A percentile compares a stretch with the other conserved stretches of the same genome.
Conservation (phyloP, 2,113 vertebrate species). For the human region GRCh38 chr21:9899001-9899500, state of each 20-base stretch:
- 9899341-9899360: too few relatives aligned
- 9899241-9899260: not conserved
- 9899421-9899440: too few relatives aligned
- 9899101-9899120: not conserved
- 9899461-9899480: too few relatives aligned
- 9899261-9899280: not conserved
- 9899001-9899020: constrained; percentile 73
- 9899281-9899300: not conserved
- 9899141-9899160: not conserved
- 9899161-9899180: not conserved
- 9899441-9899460: too few relatives aligned
- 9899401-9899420: too few relatives aligned
- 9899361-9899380: too few relatives aligned
- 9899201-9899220: not conserved
- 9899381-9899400: too few relatives aligned
- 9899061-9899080: constrained; percentile 80
- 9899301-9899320: too few relatives aligned
- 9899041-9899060: constrained; percentile 65
- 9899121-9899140: not conserved
- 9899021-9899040: constrained; percentile 56
- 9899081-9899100: constrained; percentile 58
- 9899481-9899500: too few relatives aligned
- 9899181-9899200: not conserved
- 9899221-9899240: not conserved
- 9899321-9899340: too few relatives aligned